Base-by-base conservation (phyloP, 2,797 vertebrate genomes). In the Cuniculus paca region DNA sequence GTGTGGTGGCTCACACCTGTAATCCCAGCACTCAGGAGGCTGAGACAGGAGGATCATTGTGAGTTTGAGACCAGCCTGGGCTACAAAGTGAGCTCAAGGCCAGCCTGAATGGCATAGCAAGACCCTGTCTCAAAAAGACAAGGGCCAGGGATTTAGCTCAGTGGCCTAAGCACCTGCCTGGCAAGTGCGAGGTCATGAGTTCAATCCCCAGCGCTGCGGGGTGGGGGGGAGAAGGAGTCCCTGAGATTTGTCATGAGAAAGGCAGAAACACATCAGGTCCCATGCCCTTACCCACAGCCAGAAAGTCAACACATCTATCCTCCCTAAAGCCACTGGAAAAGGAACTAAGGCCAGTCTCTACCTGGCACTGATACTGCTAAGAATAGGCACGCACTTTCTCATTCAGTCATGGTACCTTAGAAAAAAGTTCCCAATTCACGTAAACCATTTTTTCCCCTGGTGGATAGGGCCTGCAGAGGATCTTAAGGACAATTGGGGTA, bases 351-450 rank as follows among this genome's bases (percentile, higher is more conserved):
- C n/a, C 81, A 86, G 68, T 83, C 86, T n/a, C 88, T 84, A 31
- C 16, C 61, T 77, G 68, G 68, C 50, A 80, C 5, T 50, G 16
- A 72, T 42, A 31, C 50, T n/a, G 36, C 90, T 45, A 75, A 90
- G 65, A 65, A 60, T 19, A 93, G 28, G 85, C 58, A 72, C 45
- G 12, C 48, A 48, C 61, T 91, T 94, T 96, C 84, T 88, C 39
- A 61, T 65, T 95, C 78, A 39, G 87, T 91, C 63, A 60, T 11
- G 2, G 34, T 58, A 28, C 14, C 34, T 56, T 4, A 6, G n/a
- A 94, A 93, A 39, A 54, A 88, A 78, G 74, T 85, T 91, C 42
- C 48, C 86, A 77, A 89, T 68, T 93, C 72, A 97, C 39, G 85
- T 77, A 28, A 26, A 34, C 5, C 12, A 92, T 78, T 72, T 68